phyloP scores from a whole-genome alignment of 35 echinoderm and acorn worm species.

The Nesometra sesokonis region DNA sequence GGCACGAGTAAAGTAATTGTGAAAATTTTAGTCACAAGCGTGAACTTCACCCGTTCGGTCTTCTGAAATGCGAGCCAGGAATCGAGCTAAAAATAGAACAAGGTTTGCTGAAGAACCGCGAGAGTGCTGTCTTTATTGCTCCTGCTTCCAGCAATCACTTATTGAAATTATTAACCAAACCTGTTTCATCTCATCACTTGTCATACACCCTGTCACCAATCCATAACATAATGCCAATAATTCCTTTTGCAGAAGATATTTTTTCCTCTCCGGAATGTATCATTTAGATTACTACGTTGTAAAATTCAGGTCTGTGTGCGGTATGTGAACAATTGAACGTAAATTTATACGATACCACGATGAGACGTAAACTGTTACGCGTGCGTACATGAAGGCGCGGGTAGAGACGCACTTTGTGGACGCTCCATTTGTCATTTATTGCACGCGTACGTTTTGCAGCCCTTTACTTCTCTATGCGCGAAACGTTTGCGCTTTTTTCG shows the following conservation, averaged over 20 bases:
- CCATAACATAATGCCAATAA: neutral
- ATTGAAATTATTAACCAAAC: neutral
- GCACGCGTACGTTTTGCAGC: too few species aligned
- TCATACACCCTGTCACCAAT: neutral
- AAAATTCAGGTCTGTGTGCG: too few species aligned
- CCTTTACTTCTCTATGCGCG: too few species aligned
- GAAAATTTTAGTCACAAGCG: too few species aligned
- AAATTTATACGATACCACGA: too few species aligned
- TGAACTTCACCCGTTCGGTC: neutral
- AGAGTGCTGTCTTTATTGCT: neutral
- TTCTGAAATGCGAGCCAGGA: neutral
- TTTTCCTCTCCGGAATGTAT: neutral
- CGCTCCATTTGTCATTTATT: too few species aligned
- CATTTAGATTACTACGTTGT: neutral
- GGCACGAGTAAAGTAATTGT: too few species aligned
- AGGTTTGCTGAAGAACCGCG: neutral
- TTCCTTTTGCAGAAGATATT: neutral
- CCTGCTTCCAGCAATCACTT: neutral
- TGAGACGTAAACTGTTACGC: too few species aligned
- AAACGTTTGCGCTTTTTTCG: too few species aligned
- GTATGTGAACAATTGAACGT: too few species aligned
- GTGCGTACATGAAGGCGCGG: too few species aligned
- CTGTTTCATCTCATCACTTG: neutral
- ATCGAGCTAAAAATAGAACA: neutral
- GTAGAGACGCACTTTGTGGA: too few species aligned